Percentiles rank a stretch among this genome's conserved stretches.
Evolutionary conservation across 2,113 vertebrate species (phyloP).

Genomic region (Notarius lentiginosus): DNA sequence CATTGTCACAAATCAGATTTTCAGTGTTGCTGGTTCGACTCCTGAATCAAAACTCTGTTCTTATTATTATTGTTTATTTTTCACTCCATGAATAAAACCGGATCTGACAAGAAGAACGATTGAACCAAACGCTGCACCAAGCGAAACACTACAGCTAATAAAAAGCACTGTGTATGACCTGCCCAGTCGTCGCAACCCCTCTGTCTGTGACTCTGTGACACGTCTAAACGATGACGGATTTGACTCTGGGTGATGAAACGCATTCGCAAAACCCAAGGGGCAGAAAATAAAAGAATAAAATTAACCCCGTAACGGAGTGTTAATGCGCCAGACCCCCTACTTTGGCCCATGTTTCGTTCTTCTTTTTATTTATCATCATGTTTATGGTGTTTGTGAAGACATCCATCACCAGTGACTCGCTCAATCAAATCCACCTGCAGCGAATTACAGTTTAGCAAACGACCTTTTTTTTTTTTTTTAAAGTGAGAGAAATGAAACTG

Average conservation of each 20-base stretch:
- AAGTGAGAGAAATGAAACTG: background rate
- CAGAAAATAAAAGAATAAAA: background rate
- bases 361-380: background rate
- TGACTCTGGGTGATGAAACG: background rate
- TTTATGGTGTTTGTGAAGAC: background rate
- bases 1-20: background rate
- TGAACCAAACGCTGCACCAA: background rate
- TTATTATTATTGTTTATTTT: too few species aligned
- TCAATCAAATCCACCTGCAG: background rate
- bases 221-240: background rate
- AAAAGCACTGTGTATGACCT: background rate
- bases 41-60: background rate
- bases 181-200: background rate
- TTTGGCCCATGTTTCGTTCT: background rate
- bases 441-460: background rate
- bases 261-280: background rate
- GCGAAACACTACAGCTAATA: background rate
- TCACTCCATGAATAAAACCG: too few species aligned
- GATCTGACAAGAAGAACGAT: background rate
- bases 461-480: background rate
- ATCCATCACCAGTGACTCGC: background rate
- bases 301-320: background rate
- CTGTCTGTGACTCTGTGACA: background rate
- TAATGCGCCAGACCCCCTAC: background rate
- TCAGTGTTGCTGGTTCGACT: background rate